These are phyloP conservation scores for Threskiornis aethiopicus DNA, from an alignment of 2,797 vertebrate genomes.

Conservation along the genomic window DNA sequence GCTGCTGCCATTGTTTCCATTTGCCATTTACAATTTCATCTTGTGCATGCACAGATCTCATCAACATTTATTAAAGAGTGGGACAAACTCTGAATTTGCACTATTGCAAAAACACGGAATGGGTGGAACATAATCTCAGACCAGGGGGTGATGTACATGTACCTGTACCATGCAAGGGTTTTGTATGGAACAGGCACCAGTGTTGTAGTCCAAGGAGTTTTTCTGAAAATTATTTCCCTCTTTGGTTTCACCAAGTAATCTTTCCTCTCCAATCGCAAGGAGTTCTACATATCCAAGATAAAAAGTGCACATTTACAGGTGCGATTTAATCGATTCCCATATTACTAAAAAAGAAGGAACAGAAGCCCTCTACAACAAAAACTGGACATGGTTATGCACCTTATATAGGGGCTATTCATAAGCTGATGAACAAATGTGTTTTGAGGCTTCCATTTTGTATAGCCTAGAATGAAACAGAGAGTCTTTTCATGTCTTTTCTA, in stretches of 20 bases:
- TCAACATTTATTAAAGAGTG: background rate
- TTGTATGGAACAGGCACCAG: background rate
- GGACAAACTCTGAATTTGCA: background rate
- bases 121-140: background rate
- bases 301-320: background rate
- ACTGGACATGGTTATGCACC: background rate
- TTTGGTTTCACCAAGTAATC: background rate
- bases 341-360: background rate
- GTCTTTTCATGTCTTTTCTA: background rate
- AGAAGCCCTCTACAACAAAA: background rate
- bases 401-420: background rate
- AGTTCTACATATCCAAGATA: background rate
- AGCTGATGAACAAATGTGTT: background rate
- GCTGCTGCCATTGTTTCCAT: background rate
- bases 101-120: background rate
- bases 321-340: rapidly evolving
- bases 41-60: background rate
- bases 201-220: background rate
- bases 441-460: background rate
- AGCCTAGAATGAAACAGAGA: background rate
- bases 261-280: background rate
- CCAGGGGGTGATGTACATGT: rapidly evolving
- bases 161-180: background rate
- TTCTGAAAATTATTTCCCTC: background rate
- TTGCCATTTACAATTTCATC: background rate